Base-by-base conservation (phyloP, 2,113 vertebrate species). In the Sinocyclocheilus rhinocerous region DNA sequence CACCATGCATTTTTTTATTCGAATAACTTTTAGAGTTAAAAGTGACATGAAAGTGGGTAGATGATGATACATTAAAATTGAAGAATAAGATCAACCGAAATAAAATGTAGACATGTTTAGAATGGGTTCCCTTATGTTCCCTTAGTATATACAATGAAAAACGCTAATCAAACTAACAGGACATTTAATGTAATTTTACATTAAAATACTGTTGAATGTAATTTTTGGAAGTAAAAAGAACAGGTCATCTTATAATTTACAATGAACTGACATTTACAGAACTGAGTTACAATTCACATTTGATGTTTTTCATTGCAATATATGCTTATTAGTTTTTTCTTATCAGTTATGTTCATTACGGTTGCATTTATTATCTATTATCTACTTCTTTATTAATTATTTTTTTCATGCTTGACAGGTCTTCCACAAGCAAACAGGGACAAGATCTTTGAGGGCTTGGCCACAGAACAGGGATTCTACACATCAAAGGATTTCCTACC, bases 401-500 rank as follows among this genome's bases (percentile, higher is more conserved):
- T 82, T 75, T 76, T 20, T 82, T 77, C 42, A 48, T 20, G 33
- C 90, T 81, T 78, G 33, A 88, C 89, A 99, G 97, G 97, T 94
- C 95, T 99, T 59, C 97, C 97, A 26, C 96, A 98, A 87, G 96
- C 97, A 75, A 97, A 97, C 76, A 95, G 92, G 93, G 94, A 96
- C 83, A 39, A 75, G 42, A 93, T 98, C 86, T 98, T 98, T 88
- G 84, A 96, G 87, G 96, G 92, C 87, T 90, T 98, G 87, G 95
- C 89, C 13, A 91, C 90, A 83, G 93, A 96, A 81, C 95, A 97
- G 86, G 97, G 97, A 13, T 97, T 98, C 92, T 99, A 96, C 86
- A 97, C 96, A 13, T 98, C 96, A 55, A 98, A 99, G 93, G 96
- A 98, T 89, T 98, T 99, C 81, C 90, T 98, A 84, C 97, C 97